These are phyloP conservation scores for Chydorus sphaericus DNA, from an alignment of 2,888 invertebrate genomes.

Conservation along the genomic window DNA sequence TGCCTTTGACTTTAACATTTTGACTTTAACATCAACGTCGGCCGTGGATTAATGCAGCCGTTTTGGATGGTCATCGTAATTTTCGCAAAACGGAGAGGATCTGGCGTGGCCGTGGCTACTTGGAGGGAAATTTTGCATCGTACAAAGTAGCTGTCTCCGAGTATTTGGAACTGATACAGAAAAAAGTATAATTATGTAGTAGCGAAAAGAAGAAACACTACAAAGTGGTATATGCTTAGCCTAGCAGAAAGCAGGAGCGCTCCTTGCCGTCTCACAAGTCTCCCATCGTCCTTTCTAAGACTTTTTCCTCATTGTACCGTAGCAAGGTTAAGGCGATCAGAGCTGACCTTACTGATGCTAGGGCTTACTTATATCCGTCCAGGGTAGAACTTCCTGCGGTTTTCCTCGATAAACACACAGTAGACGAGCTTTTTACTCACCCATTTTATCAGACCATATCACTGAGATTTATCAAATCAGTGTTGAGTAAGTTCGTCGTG, in stretches of 20 bases:
- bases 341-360: not conserved
- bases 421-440: not conserved
- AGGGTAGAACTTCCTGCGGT: not conserved
- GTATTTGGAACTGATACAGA: not conserved
- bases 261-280: not conserved
- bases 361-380: not conserved
- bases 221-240: not conserved
- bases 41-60: too few species aligned
- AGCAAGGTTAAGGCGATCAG: not conserved
- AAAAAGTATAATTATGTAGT: not conserved
- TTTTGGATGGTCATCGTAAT: not conserved
- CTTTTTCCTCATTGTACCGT: not conserved
- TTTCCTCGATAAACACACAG: not conserved
- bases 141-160: not conserved
- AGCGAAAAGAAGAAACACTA: not conserved
- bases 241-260: not conserved
- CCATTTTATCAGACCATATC: too few species aligned
- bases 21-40: too few species aligned
- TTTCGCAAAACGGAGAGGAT: not conserved
- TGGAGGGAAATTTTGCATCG: not conserved
- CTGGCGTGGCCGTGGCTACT: not conserved
- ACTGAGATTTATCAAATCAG: not conserved
- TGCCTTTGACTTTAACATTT: too few species aligned
- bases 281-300: not conserved
- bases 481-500: not conserved